Evolutionary conservation across 2,888 invertebrate genomes (phyloP), one percentile per base, ranked within the genome.

Genomic region (Melanostoma mellinum): DNA sequence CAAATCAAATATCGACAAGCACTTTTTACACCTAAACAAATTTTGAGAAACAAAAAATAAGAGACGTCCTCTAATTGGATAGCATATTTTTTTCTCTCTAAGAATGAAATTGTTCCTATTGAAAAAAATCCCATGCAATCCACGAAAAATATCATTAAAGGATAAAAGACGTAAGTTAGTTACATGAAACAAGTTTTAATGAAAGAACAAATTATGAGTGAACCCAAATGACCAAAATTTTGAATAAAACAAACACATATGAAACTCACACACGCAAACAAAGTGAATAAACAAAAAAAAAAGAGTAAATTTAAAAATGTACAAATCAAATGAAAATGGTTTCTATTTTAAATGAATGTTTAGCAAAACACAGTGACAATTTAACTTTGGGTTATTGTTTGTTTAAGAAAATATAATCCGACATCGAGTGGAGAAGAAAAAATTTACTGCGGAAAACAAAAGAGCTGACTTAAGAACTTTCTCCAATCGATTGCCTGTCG

Each of bases 301-400:
- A 60, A 9, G 6, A 63, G 40, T 20, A 20, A 20, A 20, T 20
- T 20, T 20, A 60, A 9, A 36, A 61, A 63, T 61, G 76, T 65
- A 63, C 30, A 52, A 68, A 72, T 42, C 33, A 63, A 73, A 67
- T 73, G 56, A 65, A 52, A 52, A 77, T 6, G 55, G 33, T 46
- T 9, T 56, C 38, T 48, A 40, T 40, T 40, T n/a, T 53, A 35
- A 60, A 79, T 79, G 65, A 61, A 53, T 53, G 56, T 74, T 84
- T 79, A 79, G 79, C 84, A 75, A 79, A 84, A 84, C 84, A 84
- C 74, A 79, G 79, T 67, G 61, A 72, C 61, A 52, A 72, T 50
- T 71, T 52, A 48, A 46, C 9, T 48, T 32, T 63, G n/a, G n/a
- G 6, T 53, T 38, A 56, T 42, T 38, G 9, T 46, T 40, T 3